Conservation (phyloP, 2,888 invertebrate species). For the Harpalus rufipes region DNA sequence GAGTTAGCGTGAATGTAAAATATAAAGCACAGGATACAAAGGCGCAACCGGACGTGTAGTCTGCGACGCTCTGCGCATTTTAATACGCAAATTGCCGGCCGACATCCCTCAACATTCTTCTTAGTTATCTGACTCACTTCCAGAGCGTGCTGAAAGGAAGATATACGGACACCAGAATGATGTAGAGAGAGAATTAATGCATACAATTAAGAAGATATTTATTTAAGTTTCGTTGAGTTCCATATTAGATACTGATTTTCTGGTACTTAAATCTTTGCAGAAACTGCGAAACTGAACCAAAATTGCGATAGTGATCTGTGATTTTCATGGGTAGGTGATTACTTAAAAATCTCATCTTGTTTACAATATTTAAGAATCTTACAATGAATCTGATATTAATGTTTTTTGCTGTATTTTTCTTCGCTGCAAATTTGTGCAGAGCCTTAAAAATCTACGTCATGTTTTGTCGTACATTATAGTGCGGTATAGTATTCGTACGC, state of each 20-base stretch:
- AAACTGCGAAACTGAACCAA: too few relatives aligned
- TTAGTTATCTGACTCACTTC: background rate
- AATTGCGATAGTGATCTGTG: too few relatives aligned
- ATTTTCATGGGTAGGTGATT: too few relatives aligned
- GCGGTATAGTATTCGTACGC: background rate
- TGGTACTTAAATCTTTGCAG: too few relatives aligned
- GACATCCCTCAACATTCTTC: conserved; percentile 17
- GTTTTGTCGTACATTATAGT: background rate
- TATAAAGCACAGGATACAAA: conserved; percentile 57
- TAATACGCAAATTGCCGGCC: conserved; percentile 45
- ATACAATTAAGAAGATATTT: too few relatives aligned
- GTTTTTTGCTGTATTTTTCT: too few relatives aligned
- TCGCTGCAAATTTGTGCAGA: background rate
- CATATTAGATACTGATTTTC: too few relatives aligned
- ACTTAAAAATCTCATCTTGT: too few relatives aligned
- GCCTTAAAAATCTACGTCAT: conserved; percentile 6
- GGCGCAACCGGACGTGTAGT: conserved; percentile 52
- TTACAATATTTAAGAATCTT: too few relatives aligned
- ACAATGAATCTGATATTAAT: too few relatives aligned
- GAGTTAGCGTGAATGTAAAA: conserved; percentile 57
- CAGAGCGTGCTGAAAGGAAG: conserved; percentile 16
- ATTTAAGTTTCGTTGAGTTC: too few relatives aligned
- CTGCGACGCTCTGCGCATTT: conserved; percentile 32
- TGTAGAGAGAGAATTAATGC: background rate
- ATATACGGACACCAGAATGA: background rate